Percentiles rank a stretch among this genome's conserved stretches.
These are phyloP conservation scores for Agapornis roseicollis DNA, from an alignment of 2,113 vertebrate species.

Conservation along the genomic window DNA sequence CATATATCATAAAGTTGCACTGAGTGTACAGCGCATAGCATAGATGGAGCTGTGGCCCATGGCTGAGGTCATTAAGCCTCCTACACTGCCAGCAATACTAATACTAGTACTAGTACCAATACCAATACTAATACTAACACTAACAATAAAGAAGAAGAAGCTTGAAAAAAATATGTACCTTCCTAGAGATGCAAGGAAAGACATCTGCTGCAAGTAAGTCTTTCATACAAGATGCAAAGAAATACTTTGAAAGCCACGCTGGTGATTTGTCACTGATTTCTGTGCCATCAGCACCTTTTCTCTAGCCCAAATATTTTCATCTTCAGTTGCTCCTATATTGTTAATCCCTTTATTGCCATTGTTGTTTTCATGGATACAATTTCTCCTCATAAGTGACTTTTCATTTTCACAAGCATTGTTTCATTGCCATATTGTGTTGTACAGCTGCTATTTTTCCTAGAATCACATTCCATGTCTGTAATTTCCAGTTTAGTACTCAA, in stretches of 20 bases:
- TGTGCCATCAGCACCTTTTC: neutral
- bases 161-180: neutral
- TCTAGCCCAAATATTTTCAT: slow-evolving; percentile 57
- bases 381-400: slow-evolving; percentile 26
- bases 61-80: neutral
- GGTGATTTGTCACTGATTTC: neutral
- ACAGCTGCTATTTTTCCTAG: neutral
- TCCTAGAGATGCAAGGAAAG: neutral
- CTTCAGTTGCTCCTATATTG: neutral
- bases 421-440: neutral
- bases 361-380: neutral
- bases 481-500: neutral
- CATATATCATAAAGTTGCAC: neutral
- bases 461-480: neutral
- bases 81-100: neutral
- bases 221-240: neutral
- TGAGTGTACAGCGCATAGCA: neutral
- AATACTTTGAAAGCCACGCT: neutral
- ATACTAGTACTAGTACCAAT: neutral
- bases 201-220: neutral
- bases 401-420: slow-evolving; percentile 18
- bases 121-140: no score
- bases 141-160: neutral
- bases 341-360: neutral
- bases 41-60: neutral